Base-by-base conservation (phyloP, 2,888 invertebrate genomes). In the Euplexia lucipara region DNA sequence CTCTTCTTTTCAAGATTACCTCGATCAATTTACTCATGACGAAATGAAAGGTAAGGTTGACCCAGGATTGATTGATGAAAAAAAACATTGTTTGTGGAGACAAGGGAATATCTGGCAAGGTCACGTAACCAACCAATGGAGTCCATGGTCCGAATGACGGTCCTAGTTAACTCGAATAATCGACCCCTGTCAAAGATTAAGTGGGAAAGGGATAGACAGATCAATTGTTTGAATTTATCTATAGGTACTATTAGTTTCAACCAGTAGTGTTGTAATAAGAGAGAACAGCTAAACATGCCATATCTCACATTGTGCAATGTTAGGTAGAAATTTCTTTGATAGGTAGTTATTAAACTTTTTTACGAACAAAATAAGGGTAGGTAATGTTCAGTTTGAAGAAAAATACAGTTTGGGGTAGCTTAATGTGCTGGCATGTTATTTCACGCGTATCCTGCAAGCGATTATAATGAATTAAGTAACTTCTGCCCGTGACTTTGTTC, bases 41-140 rank as follows among this genome's bases (percentile, higher is more conserved):
- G n/a, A n/a, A 52, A 44, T 30, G 2, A 34, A 48, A 58, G 22
- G 10, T 67, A 67, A n/a, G n/a, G n/a, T n/a, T n/a, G n/a, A n/a
- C n/a, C n/a, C n/a, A n/a, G n/a, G n/a, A n/a, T n/a, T n/a, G 20
- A 65, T 74, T 58, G 34, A 76, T 69, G 61, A 49, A 64, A 47
- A 42, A 62, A 57, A 59, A 54, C n/a, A 67, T 75, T 57, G 56
- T 68, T 62, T 74, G 51, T 30, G 53, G 41, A 79, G 68, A 72
- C 76, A 81, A 77, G 69, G 63, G 63, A 77, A 66, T 79, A 79
- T 80, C 67, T 75, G 71, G 79, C 83, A 87, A 88, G 88, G 90
- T 92, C 93, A 94, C 93, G 92, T 92, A 87, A 74, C 78, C 76
- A 78, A 83, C 86, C 88, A 87, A 91, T 91, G 89, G 89, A 82